Evolutionary conservation across 1,140 invertebrate genomes (phyloP).

Genomic region (Calosoma granatense): DNA sequence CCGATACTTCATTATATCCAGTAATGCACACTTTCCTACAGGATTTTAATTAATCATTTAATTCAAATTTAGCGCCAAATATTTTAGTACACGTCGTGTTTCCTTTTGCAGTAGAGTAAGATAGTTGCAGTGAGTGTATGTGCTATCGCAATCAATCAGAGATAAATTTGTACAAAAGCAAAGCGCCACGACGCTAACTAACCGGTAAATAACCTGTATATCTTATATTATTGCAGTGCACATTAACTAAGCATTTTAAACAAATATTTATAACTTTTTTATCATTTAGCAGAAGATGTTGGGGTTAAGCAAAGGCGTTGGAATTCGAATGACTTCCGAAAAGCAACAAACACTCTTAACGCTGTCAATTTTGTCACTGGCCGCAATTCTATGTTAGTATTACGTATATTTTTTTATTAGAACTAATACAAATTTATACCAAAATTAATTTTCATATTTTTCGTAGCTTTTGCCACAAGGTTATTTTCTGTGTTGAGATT

Average conservation of each 20-base stretch:
- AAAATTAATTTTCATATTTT: slow-evolving; percentile 20
- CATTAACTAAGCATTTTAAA: too few relatives aligned
- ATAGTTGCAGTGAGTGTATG: too few relatives aligned
- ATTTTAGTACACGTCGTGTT: too few relatives aligned
- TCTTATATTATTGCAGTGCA: too few relatives aligned
- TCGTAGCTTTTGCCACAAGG: slow-evolving; percentile 87
- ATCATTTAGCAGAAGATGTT: slow-evolving; percentile 14
- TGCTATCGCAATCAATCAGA: too few relatives aligned
- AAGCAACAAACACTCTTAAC: slow-evolving; percentile 94
- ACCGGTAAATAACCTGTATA: not conserved
- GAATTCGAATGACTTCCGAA: slow-evolving; percentile 54
- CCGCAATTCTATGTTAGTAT: slow-evolving; percentile 87
- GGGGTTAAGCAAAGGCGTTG: slow-evolving; percentile 26
- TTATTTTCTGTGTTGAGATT: slow-evolving; percentile 94
- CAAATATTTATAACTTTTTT: too few relatives aligned
- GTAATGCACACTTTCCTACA: too few relatives aligned
- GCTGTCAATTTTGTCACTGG: slow-evolving; percentile 80
- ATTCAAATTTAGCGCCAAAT: too few relatives aligned
- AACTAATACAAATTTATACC: slow-evolving; percentile 10
- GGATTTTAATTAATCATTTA: too few relatives aligned
- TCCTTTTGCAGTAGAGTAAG: too few relatives aligned
- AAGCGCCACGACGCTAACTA: not conserved
- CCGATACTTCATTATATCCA: too few relatives aligned
- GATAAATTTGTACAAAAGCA: not conserved
- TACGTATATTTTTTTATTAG: slow-evolving; percentile 10